phyloP scores from a whole-genome alignment of 2,888 invertebrate species.

The Mythimna vitellina region DNA sequence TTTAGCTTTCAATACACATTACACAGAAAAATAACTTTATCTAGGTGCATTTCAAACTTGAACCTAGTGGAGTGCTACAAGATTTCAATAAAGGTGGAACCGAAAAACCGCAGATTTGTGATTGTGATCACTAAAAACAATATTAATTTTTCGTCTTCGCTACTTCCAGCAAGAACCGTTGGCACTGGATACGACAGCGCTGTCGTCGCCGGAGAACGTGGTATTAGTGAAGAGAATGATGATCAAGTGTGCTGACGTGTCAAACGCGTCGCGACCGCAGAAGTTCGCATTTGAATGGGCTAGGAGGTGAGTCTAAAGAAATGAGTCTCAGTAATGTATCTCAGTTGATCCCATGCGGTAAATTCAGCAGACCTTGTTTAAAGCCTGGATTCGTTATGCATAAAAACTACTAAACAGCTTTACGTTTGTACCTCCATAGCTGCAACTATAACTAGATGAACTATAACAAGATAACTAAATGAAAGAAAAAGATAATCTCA shows the following conservation, averaged over 20 bases:
- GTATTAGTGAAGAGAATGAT: slow-evolving; percentile 98
- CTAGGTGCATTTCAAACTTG: too few species aligned
- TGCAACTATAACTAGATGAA: too few species aligned
- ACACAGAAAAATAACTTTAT: too few species aligned
- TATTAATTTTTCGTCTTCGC: background rate
- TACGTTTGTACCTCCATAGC: background rate
- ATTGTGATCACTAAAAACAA: background rate
- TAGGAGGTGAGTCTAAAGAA: slow-evolving; percentile 84
- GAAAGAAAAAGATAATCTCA: background rate
- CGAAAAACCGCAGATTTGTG: background rate
- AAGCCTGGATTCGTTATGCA: background rate
- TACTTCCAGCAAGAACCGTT: slow-evolving; percentile 80
- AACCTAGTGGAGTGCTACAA: too few species aligned
- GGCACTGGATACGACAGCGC: slow-evolving; percentile 84
- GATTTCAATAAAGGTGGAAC: background rate
- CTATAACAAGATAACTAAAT: background rate
- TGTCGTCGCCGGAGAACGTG: slow-evolving; percentile 94
- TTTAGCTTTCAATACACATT: too few species aligned
- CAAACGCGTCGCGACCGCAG: slow-evolving; percentile 98
- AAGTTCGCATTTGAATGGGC: slow-evolving; percentile 98
- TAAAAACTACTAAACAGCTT: background rate
- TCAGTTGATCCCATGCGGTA: background rate
- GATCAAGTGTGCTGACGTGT: slow-evolving; percentile 99
- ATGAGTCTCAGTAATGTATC: too few species aligned
- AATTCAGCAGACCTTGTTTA: background rate